These are phyloP conservation scores for Branchellion lobata DNA, from an alignment of 2,888 invertebrate species.

Conservation along the genomic window DNA sequence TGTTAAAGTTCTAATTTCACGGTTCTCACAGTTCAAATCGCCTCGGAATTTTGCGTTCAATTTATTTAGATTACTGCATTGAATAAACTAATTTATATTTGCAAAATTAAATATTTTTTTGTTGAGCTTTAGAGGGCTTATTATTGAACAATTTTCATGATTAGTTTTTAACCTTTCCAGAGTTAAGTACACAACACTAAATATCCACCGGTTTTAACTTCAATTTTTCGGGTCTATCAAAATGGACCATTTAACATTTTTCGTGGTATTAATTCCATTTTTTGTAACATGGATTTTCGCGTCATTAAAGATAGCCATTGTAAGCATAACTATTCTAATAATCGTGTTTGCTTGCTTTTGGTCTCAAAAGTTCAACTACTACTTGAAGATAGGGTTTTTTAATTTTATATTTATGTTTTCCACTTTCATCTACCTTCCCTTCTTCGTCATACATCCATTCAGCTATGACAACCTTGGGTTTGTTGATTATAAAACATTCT, in stretches of 20 bases:
- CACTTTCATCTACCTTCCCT: slow-evolving; percentile 18
- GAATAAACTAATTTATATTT: no score
- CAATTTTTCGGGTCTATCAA: not conserved
- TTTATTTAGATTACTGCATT: no score
- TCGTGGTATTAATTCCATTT: not conserved
- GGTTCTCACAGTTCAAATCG: no score
- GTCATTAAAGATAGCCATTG: not conserved
- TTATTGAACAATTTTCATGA: no score
- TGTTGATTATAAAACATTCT: no score
- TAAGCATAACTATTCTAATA: not conserved
- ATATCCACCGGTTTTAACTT: not conserved
- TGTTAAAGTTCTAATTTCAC: no score
- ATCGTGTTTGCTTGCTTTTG: not conserved
- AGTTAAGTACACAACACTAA: not conserved
- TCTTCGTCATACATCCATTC: slow-evolving; percentile 18
- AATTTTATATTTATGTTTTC: slow-evolving; percentile 9
- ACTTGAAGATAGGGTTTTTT: slow-evolving; percentile 27
- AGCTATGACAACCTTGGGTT: slow-evolving; percentile 23
- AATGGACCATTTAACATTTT: not conserved
- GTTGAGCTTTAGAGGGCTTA: no score
- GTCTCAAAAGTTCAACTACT: slow-evolving; percentile 15
- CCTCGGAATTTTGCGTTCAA: no score
- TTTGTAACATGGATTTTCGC: not conserved
- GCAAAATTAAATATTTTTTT: no score
- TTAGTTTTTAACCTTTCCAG: no score